Conservation (phyloP, 2,797 vertebrate genomes). For the Rachycentron canadum region DNA sequence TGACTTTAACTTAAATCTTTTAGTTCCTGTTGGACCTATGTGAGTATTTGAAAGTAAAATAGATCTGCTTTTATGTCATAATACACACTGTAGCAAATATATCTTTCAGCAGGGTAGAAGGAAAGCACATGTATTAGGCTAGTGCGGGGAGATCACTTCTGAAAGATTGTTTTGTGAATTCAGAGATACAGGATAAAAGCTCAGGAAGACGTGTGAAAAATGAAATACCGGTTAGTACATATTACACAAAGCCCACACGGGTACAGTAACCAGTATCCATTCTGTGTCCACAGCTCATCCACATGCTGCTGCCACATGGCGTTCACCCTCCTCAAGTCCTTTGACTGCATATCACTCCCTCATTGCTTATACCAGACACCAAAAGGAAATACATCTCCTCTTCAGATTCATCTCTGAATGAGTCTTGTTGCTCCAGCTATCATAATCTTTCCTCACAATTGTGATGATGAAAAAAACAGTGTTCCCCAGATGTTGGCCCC, state of each 20-base stretch:
- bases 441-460: not conserved
- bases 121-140: constrained; percentile 7
- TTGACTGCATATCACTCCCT: not conserved
- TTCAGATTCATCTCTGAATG: not conserved
- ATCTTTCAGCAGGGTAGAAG: constrained; percentile 3
- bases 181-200: not conserved
- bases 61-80: constrained; percentile 2
- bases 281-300: constrained; percentile 7
- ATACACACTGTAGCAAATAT: constrained; percentile 1
- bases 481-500: not conserved
- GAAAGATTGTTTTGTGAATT: not conserved
- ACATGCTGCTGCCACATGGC: constrained; percentile 11
- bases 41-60: constrained; percentile 4
- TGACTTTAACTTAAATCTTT: constrained; percentile 13
- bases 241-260: constrained; percentile 16
- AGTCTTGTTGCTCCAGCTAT: not conserved
- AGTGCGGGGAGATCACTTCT: not conserved
- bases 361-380: not conserved
- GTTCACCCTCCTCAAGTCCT: constrained; percentile 6
- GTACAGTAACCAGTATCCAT: constrained; percentile 24
- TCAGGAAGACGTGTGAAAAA: not conserved
- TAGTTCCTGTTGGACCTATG: not conserved
- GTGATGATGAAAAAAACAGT: not conserved
- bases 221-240: not conserved
- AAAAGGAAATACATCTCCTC: not conserved